Evolutionary conservation across 2,888 invertebrate genomes (phyloP), one percentile per base, ranked within the genome.

Genomic region (Lymantria monacha): DNA sequence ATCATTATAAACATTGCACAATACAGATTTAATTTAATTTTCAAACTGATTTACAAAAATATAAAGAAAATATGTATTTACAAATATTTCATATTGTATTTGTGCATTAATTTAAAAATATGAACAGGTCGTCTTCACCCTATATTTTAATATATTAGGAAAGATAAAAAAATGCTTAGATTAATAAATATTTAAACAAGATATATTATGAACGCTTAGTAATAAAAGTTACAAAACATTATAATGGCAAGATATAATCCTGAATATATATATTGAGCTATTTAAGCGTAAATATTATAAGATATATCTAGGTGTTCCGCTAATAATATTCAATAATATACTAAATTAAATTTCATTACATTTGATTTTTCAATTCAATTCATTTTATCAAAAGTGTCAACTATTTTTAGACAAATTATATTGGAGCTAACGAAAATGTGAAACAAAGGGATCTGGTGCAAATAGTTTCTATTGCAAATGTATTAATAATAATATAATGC

Each of bases 41-140:
- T 57, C 59, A 55, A 65, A 57, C 57, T 48, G 46, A 66, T 59
- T 57, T 83, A 82, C 59, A 83, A 83, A 83, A 83, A 82, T 83
- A 83, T 58, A 67, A 58, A 55, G 58, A 68, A 59, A 42, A 49
- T 61, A 69, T 68, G 42, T 73, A 76, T 70, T 61, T 74, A 74
- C 64, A 73, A 63, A 67, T 49, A 59, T 61, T 68, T 69, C 52
- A 59, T 58, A 52, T 58, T 53, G 65, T 54, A 58, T 66, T 81
- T 81, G 81, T 79, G 80, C 82, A 70, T 63, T 38, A 48, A 66
- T 61, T 66, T 67, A n/a, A 46, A 48, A 61, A 49, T 57, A 51
- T 48, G 58, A 67, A 53, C 44, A 55, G 53, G 51, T 42, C 12
- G 11, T 38, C 5, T 22, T 22, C 22, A 33, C 9, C 7, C 3